Evolutionary conservation across 2,888 invertebrate genomes (phyloP).

Genomic region (Cephus nigrinus): DNA sequence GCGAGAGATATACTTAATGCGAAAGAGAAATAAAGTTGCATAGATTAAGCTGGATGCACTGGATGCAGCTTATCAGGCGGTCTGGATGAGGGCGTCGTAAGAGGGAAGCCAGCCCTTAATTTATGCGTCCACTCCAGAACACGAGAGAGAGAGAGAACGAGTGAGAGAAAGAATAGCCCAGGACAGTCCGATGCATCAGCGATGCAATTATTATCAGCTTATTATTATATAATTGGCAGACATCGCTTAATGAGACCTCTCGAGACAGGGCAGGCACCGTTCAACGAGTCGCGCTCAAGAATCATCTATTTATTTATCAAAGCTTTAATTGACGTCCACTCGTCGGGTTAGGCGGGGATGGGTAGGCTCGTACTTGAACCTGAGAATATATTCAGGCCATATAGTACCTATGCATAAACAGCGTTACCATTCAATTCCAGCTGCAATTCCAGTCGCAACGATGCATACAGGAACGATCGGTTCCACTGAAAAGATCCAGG

Average conservation of each 20-base stretch:
- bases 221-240: constrained; percentile 64
- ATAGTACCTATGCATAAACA: not conserved
- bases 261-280: constrained; percentile 53
- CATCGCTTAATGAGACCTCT: constrained; percentile 62
- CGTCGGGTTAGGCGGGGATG: not conserved
- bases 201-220: constrained; percentile 65
- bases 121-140: constrained; percentile 48
- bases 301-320: constrained; percentile 54
- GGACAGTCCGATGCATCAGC: constrained; percentile 51
- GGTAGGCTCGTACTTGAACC: not conserved
- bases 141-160: constrained; percentile 11
- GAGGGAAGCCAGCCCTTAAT: constrained; percentile 60
- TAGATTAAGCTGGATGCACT: not conserved
- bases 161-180: constrained; percentile 20
- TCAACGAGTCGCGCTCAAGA: constrained; percentile 42
- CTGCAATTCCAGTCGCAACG: not conserved
- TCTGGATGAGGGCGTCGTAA: constrained; percentile 44
- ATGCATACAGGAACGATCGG: not conserved
- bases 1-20: not conserved
- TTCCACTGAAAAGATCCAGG: not conserved
- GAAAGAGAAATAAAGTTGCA: not conserved
- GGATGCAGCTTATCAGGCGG: constrained; percentile 14
- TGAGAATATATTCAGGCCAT: not conserved
- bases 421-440: not conserved
- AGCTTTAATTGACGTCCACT: constrained; percentile 59